Conservation (phyloP, 2,797 vertebrate species). For the Gymnothorax reevesii region DNA sequence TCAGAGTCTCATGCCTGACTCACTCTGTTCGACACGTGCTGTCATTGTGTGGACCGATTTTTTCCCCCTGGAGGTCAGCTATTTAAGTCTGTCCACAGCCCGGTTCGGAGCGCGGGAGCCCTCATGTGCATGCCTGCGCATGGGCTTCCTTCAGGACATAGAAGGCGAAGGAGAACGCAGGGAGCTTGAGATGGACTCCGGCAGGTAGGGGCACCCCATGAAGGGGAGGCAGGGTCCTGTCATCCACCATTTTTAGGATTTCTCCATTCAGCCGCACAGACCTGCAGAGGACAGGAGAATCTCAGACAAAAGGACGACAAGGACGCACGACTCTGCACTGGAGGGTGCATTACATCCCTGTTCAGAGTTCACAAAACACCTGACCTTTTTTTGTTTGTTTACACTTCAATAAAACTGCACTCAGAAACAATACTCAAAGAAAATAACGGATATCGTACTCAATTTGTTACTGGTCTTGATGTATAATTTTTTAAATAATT, state of each 20-base stretch:
- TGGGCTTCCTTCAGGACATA: slow-evolving; percentile 79
- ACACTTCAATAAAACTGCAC: not conserved
- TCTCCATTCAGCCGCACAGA: slow-evolving; percentile 79
- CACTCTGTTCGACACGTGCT: not conserved
- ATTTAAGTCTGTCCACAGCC: not conserved
- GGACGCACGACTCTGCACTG: not conserved
- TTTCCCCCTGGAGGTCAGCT: not conserved
- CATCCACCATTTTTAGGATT: slow-evolving; percentile 83
- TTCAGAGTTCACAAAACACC: not conserved
- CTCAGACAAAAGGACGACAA: not conserved
- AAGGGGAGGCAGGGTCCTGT: slow-evolving; percentile 78
- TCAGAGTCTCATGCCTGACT: not conserved
- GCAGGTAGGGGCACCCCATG: slow-evolving; percentile 64
- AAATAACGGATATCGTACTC: not conserved
- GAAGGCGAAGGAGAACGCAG: slow-evolving; percentile 85
- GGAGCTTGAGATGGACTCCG: slow-evolving; percentile 69
- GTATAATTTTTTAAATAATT: too few relatives aligned
- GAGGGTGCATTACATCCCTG: not conserved
- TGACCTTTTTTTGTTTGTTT: not conserved
- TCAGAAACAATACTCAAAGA: not conserved
- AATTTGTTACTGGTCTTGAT: not conserved
- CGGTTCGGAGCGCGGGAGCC: too few relatives aligned
- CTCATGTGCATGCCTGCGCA: slow-evolving; percentile 74
- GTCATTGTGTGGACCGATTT: not conserved
- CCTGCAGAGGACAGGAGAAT: slow-evolving; percentile 58